Base-by-base conservation (phyloP, 2,113 vertebrate genomes). In the Petrocephalus microphthalmus region DNA sequence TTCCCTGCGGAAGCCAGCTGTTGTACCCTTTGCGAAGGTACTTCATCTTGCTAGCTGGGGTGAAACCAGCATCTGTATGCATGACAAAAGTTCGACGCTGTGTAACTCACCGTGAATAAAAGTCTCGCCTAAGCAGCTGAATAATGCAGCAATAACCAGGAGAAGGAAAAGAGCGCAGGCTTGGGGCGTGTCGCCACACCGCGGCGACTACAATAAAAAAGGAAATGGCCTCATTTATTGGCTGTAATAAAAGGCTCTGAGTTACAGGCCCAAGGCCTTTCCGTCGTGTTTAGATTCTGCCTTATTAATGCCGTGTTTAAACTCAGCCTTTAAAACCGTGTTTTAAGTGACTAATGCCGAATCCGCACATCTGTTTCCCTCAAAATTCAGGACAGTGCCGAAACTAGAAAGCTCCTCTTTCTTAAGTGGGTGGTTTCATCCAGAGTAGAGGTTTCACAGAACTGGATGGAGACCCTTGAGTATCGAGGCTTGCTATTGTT, bases 251-350 rank as follows among this genome's bases (percentile, higher is more conserved):
- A 78, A 42, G 37, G 33, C 33, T 42, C 33, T 7, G 71, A 37
- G 71, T 78, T 37, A 42, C 71, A 78, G 15, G 5, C 71, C 71
- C 5, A 78, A 78, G 33, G 71, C 71, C 5, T 78, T 20, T 78
- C 71, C 71, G 37, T 78, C 33, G 42, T 78, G 71, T 78, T 78
- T 42, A 78, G 71, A 42, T 78, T 78, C 71, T 78, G 71, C 71
- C 33, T 78, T 78, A 74, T 74, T 74, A 78, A 78, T 78, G 33
- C 33, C 0, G 33, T 19, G 33, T 78, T 42, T 78, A 78, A 37
- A 78, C 15, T 78, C 60, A 29, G 60, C 60, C 71, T 78, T 78
- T 78, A 42, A 78, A 78, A 78, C 29, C 33, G 0, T 19, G 33
- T 78, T 42, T 78, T 78, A 78, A 42, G 71, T 78, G 71, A 42